Base-by-base conservation (phyloP, 2,888 invertebrate genomes). In the Hololepta plana region DNA sequence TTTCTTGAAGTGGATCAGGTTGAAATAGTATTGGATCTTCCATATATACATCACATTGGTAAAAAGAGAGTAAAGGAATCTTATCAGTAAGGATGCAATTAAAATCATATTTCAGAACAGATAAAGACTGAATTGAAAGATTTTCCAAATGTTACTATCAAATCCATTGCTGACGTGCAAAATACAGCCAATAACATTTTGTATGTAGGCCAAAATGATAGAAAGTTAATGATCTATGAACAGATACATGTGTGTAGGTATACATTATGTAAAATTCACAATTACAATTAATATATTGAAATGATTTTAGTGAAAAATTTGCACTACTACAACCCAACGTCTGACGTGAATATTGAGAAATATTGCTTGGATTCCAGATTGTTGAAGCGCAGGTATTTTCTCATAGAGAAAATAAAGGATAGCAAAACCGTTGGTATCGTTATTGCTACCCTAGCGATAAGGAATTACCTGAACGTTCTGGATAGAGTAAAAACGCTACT, bases 361-460 rank as follows among this genome's bases (percentile, higher is more conserved):
- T 54, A 44, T 30, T 43, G 47, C 21, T 33, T 53, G 4, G 56
- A 58, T 12, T 62, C 64, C 28, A 64, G 57, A 32, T 72, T 76
- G 55, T 62, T 93, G 27, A 80, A 76, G 48, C 68, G 80, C 30
- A 67, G 91, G 31, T 68, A 79, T 35, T 91, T 67, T 49, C 60
- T 90, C 26, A 67, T 90, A 13, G 95, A 96, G 57, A 82, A 80
- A 49, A 75, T 90, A 34, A 88, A 81, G 50, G 93, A 95, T 59
- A 85, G 91, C 2, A 62, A 66, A 36, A 72, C 74, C 4, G 62
- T 93, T 17, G 95, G 91, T 1, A 72, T 96, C 24, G 65, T 95
- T 8, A 73, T 90, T n/a, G 91, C 85, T 30, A 91, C 91, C 14
- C 60, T 95, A 5, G 81, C 82, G 3, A 77, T 90, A 6, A 66